phyloP scores from a whole-genome alignment of 2,888 invertebrate species.

The Chymomyza amoena region DNA sequence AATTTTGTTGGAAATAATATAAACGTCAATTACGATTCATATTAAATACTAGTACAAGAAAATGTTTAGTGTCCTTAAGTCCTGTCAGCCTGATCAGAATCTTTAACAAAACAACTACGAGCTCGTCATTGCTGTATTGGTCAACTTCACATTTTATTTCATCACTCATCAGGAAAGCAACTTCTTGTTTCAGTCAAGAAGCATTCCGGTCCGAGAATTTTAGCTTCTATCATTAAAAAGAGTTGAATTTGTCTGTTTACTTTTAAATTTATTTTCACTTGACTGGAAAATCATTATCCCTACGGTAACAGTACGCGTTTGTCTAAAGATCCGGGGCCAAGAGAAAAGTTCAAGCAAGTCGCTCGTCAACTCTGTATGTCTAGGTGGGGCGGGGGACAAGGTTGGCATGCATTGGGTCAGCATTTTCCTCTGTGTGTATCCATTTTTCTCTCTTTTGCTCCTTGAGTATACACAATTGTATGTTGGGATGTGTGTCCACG shows the following conservation, averaged over 20 bases:
- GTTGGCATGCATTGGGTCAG: background rate
- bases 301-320: slow-evolving; percentile 55
- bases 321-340: slow-evolving; percentile 20
- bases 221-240: slow-evolving; percentile 19
- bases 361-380: slow-evolving; percentile 11
- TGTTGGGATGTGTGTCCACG: slow-evolving; percentile 51
- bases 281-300: slow-evolving; percentile 76
- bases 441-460: background rate
- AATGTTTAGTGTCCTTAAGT: no score
- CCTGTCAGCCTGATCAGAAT: no score
- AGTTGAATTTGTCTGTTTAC: slow-evolving; percentile 62
- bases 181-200: slow-evolving; percentile 23
- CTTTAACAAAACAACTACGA: no score
- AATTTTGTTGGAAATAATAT: no score
- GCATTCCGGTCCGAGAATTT: slow-evolving; percentile 19
- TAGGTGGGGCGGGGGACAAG: background rate
- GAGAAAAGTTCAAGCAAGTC: slow-evolving; percentile 49
- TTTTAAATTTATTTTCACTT: slow-evolving; percentile 74
- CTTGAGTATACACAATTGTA: background rate
- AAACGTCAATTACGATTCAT: no score
- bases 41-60: no score
- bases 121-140: no score
- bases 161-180: background rate
- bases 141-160: no score
- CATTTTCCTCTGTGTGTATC: background rate